Conservation (phyloP, 2,113 vertebrate species). For the Heptranchias perlo region DNA sequence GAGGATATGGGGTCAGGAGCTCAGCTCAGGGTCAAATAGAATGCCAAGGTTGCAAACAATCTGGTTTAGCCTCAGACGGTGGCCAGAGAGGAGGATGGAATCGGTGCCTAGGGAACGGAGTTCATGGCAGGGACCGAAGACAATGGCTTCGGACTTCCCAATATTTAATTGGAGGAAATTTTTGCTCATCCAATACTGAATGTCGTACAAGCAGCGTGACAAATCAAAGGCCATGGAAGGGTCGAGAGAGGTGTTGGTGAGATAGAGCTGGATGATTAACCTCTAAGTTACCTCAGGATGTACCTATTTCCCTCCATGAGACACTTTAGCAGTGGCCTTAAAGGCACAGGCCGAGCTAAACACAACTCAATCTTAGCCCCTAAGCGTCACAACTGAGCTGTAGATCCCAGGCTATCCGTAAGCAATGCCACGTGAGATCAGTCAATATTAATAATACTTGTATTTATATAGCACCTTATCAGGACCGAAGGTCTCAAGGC, state of each 20-base stretch:
- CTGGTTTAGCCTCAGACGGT: no score
- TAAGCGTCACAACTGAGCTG: neutral
- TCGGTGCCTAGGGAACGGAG: no score
- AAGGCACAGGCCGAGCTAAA: neutral
- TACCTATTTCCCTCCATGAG: neutral
- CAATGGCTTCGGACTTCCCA: no score
- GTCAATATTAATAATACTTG: neutral
- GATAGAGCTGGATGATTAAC: neutral
- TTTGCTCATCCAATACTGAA: no score
- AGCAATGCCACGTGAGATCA: neutral
- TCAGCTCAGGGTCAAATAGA: no score
- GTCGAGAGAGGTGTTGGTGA: neutral
- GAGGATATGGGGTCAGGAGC: no score
- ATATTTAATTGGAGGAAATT: no score
- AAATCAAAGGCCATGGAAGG: neutral
- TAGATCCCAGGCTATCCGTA: neutral
- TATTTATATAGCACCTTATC: neutral
- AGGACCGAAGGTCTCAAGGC: neutral
- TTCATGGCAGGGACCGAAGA: no score
- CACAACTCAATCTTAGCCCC: neutral
- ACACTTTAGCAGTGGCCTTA: neutral
- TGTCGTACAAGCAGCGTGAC: neutral
- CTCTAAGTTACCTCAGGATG: neutral
- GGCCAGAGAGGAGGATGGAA: no score
- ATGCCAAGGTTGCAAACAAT: no score